A percentile compares a stretch with the other conserved stretches of the same genome.
Evolutionary conservation across 2,113 vertebrate species (phyloP).

Genomic region (Pituophis catenifer): DNA sequence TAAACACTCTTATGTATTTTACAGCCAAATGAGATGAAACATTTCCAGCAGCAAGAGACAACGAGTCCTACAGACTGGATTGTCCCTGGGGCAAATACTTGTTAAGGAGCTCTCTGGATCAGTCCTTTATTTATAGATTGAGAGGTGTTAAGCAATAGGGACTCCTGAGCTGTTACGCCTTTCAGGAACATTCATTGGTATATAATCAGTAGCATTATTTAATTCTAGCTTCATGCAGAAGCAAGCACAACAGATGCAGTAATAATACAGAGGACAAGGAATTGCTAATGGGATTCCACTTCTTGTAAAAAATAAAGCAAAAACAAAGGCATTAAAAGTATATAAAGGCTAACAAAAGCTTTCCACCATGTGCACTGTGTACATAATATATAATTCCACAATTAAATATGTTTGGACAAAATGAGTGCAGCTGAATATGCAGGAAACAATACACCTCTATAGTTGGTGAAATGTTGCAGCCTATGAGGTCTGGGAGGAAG

Average conservation of each 20-base stretch:
- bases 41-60: background rate
- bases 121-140: background rate
- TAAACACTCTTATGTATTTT: background rate
- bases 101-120: background rate
- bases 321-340: background rate
- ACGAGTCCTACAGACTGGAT: background rate
- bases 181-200: background rate
- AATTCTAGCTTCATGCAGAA: background rate
- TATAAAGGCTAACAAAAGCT: rapidly evolving
- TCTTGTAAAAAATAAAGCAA: background rate
- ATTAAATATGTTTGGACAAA: background rate
- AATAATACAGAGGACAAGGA: background rate
- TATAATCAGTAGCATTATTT: background rate
- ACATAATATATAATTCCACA: rapidly evolving
- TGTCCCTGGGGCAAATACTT: background rate
- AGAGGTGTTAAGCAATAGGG: background rate
- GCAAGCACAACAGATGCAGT: background rate
- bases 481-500: background rate
- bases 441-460: background rate
- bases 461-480: background rate
- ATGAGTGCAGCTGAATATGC: rapidly evolving
- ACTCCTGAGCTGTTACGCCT: rapidly evolving
- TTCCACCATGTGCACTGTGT: background rate
- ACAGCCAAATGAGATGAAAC: conserved; percentile 16
- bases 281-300: background rate